phyloP scores from a whole-genome alignment of 2,113 vertebrate genomes.

The Glareola pratincola region DNA sequence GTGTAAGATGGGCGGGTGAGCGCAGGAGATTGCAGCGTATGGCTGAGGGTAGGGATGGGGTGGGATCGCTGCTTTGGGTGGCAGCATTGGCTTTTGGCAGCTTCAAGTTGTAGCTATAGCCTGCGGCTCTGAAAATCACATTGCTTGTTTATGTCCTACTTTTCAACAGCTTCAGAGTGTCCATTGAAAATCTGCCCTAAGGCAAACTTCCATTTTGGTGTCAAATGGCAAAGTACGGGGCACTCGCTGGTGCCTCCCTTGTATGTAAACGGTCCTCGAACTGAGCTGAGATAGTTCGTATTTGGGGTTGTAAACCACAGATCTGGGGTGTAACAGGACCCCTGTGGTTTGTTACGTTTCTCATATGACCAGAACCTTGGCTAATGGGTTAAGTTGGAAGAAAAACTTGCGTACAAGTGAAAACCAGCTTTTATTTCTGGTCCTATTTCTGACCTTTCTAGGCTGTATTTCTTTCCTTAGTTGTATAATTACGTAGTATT shows the following conservation, averaged over 20 bases:
- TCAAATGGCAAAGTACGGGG: not conserved
- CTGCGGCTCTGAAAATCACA: not conserved
- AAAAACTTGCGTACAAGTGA: not conserved
- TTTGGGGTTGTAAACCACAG: not conserved
- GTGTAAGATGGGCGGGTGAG: not conserved
- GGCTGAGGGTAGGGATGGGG: not conserved
- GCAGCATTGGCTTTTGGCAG: not conserved
- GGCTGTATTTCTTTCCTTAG: not conserved
- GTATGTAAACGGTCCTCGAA: not conserved
- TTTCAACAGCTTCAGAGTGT: constrained; percentile 6
- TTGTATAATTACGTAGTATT: not conserved
- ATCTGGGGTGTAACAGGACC: not conserved
- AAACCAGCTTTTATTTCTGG: not conserved
- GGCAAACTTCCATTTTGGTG: constrained; percentile 38
- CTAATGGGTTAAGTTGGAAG: not conserved
- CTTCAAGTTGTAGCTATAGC: not conserved
- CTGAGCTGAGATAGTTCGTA: not conserved
- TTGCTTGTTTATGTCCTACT: constrained; percentile 48
- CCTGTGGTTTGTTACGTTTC: not conserved
- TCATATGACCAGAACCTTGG: not conserved
- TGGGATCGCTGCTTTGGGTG: not conserved
- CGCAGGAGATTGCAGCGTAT: fast-evolving
- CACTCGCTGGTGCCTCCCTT: fast-evolving
- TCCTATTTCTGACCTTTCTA: not conserved
- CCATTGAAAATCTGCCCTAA: not conserved